Conservation (phyloP, 2,113 vertebrate genomes). For the Callospermophilus lateralis region DNA sequence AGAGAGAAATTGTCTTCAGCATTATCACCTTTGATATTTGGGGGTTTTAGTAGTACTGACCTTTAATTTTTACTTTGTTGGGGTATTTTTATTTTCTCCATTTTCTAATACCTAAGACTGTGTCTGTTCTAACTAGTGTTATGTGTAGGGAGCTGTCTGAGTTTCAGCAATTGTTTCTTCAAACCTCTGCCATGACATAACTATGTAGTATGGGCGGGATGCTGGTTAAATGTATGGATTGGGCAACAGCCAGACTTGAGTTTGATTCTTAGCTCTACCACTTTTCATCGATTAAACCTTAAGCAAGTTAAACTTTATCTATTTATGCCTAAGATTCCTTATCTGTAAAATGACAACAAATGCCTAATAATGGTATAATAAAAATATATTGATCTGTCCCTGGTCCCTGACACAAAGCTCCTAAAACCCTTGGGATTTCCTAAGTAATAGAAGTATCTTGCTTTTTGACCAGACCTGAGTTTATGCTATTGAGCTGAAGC, state of each 20-base stretch:
- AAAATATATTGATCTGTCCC: slow-evolving; percentile 2
- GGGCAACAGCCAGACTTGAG: background rate
- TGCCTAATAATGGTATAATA: slow-evolving; percentile 16
- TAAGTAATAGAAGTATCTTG: background rate
- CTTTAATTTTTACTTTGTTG: slow-evolving; percentile 24
- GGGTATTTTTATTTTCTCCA: slow-evolving; percentile 18
- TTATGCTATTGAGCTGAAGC: slow-evolving; percentile 27
- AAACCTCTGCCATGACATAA: background rate
- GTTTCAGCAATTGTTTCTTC: background rate
- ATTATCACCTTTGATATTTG: background rate
- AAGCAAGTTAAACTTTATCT: slow-evolving; percentile 39
- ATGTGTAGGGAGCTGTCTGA: background rate
- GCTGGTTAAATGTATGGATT: background rate
- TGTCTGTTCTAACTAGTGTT: background rate
- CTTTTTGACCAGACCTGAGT: slow-evolving; percentile 17
- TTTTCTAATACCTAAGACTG: background rate
- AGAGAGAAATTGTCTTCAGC: slow-evolving; percentile 5
- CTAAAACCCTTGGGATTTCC: slow-evolving; percentile 57
- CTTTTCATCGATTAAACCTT: slow-evolving; percentile 15
- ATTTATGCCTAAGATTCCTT: background rate
- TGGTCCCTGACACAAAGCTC: slow-evolving; percentile 18
- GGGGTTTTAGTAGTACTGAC: background rate
- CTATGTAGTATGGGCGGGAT: background rate
- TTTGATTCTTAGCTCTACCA: background rate
- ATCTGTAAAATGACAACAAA: slow-evolving; percentile 43